phyloP scores from a whole-genome alignment of 2,888 invertebrate species.

The Bursaphelenchus okinawaensis region DNA sequence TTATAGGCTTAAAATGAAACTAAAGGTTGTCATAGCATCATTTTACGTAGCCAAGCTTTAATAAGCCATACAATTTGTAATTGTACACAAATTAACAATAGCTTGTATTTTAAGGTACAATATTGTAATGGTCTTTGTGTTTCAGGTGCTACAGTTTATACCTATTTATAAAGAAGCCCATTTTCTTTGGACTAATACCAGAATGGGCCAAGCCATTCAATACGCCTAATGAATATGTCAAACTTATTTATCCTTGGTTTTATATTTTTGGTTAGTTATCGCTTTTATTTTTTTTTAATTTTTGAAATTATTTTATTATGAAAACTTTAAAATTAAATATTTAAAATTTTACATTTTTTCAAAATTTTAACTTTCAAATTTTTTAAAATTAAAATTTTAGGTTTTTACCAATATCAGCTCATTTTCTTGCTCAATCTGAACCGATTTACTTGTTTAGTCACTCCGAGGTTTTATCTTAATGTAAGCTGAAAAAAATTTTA shows the following conservation, averaged over 20 bases:
- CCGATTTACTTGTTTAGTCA: not conserved
- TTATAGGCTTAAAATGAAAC: too few species aligned
- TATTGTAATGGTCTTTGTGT: too few species aligned
- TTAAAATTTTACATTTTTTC: too few species aligned
- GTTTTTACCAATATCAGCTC: not conserved
- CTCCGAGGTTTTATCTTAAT: not conserved
- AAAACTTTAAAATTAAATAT: too few species aligned
- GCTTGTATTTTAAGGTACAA: too few species aligned
- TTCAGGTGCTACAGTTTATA: slow-evolving; percentile 12
- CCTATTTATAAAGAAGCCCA: slow-evolving; percentile 3
- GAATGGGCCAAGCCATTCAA: slow-evolving; percentile 2
- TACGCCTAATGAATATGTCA: not conserved
- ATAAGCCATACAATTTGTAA: too few species aligned
- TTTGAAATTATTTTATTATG: too few species aligned
- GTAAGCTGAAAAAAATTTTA: slow-evolving; percentile 1
- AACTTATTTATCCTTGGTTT: not conserved
- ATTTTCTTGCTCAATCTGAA: not conserved
- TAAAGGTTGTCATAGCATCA: too few species aligned
- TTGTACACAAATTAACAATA: too few species aligned
- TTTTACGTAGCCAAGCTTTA: too few species aligned
- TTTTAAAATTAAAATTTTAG: not conserved
- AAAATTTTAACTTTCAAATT: not conserved
- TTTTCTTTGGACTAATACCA: not conserved
- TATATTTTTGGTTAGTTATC: not conserved
- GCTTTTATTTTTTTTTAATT: too few species aligned